Conservation (phyloP, 1,140 invertebrate genomes). For the Chymomyza costata region DNA sequence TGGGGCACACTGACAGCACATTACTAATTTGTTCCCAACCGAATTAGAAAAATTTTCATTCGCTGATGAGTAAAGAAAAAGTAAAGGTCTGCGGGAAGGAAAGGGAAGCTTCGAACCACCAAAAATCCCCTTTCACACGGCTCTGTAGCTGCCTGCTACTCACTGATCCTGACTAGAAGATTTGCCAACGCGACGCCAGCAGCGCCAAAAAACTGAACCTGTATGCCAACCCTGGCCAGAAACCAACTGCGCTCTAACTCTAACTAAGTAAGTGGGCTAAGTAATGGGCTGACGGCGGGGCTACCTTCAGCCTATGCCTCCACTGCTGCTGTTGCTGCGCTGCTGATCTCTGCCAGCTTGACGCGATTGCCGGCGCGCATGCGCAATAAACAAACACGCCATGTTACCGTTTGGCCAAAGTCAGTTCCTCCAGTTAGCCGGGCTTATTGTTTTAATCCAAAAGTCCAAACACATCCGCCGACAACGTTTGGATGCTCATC, state of each 20-base stretch:
- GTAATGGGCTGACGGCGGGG: conserved; percentile 51
- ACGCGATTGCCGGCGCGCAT: conserved; percentile 62
- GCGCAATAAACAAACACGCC: conserved; percentile 72
- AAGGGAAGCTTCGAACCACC: too few relatives aligned
- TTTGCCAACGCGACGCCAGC: conserved; percentile 16
- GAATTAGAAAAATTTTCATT: too few relatives aligned
- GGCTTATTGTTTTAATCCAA: background rate
- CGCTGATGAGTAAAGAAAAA: too few relatives aligned
- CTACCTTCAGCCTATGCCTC: conserved; percentile 2
- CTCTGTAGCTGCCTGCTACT: too few relatives aligned
- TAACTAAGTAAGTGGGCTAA: conserved; percentile 71
- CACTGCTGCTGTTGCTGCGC: conserved; percentile 24
- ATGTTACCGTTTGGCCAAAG: conserved; percentile 68
- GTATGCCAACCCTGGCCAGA: conserved; percentile 44
- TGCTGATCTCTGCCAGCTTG: conserved; percentile 25
- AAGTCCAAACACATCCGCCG: background rate
- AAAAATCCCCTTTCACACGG: too few relatives aligned
- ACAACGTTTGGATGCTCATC: conserved; percentile 33
- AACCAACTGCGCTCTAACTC: conserved; percentile 18
- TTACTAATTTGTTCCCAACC: too few relatives aligned
- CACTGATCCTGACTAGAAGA: conserved; percentile 3
- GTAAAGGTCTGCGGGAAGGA: too few relatives aligned
- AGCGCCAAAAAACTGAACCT: conserved; percentile 49
- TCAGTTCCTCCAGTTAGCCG: conserved; percentile 3
- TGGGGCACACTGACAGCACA: too few relatives aligned